Evolutionary conservation across 2,797 vertebrate genomes (phyloP), one percentile per base, ranked within the genome.

Genomic region (Myotis pilosus): DNA sequence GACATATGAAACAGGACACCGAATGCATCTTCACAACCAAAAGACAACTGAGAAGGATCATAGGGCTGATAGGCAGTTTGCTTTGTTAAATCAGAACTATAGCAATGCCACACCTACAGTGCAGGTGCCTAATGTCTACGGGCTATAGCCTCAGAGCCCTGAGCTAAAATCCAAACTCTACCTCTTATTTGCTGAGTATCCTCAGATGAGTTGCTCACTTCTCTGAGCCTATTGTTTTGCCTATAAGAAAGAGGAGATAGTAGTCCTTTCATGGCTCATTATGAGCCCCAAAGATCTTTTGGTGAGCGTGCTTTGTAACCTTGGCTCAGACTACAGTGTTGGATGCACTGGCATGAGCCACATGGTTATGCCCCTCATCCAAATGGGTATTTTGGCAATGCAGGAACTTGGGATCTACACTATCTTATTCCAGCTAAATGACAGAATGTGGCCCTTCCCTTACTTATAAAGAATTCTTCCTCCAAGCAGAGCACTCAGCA

Each of bases 401-500:
- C 3, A 79, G 69, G 33, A 4, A 85, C 0, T 38, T 60, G 38
- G 20, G 28, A 62, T 44, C 49, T n/a, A 86, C 6, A 41, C 15
- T 60, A 4, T 75, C 9, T 64, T 53, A 44, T 53, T 92, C 16
- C 17, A 79, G 6, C 15, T 85, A 53, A 55, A 8, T 17, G 30
- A 38, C 9, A 83, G 33, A 82, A 57, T 6, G 30, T 28, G 33
- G 38, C 44, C 78, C 3, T 93, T 86, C 2, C 28, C 22, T 23
- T 49, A 3, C 57, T 79, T 44, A 36, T n/a, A 60, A 55, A 92
- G 33, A 33, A 41, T 78, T 66, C 49, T 69, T 72, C 38, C n/a
- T 74, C 19, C 25, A 87, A 20, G 62, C 84, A n/a, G 92, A 93
- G 62, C 23, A 92, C 15, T 62, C 33, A 53, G n/a, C 19, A 64